Conservation (phyloP, 1,140 invertebrate genomes). For the Drosophila kurseongensis region DNA sequence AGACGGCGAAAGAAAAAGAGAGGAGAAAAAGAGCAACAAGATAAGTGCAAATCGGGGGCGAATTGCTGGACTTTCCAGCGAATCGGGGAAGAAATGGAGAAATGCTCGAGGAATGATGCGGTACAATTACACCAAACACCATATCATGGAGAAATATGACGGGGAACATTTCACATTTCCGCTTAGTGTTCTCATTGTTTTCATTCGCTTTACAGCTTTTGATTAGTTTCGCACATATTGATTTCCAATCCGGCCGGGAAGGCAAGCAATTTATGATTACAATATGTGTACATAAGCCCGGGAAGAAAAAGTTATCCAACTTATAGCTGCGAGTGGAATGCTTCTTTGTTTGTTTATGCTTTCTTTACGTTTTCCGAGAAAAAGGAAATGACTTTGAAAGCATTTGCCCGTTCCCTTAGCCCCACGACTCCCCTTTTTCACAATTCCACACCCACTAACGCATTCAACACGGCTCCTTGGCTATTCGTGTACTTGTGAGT, state of each 20-base stretch:
- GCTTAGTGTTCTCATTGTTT: constrained; percentile 36
- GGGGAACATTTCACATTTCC: constrained; percentile 22
- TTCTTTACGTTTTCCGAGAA: constrained; percentile 73
- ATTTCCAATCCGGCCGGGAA: constrained; percentile 25
- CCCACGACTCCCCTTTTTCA: constrained; percentile 27
- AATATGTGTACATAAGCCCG: constrained; percentile 10
- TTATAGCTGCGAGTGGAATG: constrained; percentile 32
- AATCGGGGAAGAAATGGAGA: constrained; percentile 15
- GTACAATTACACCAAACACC: constrained; percentile 13
- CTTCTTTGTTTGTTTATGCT: constrained; percentile 54
- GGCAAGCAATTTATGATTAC: constrained; percentile 25
- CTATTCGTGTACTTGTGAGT: constrained; percentile 24
- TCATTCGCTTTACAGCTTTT: constrained; percentile 44
- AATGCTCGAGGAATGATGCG: constrained; percentile 25
- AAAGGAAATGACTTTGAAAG: constrained; percentile 70
- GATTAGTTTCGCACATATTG: constrained; percentile 61
- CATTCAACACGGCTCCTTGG: constrained; percentile 16
- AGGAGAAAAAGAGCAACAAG: constrained; percentile 1
- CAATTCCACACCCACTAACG: constrained; percentile 14
- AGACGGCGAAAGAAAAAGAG: constrained; percentile 5
- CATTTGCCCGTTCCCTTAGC: constrained; percentile 48
- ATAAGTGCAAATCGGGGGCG: constrained; percentile 37
- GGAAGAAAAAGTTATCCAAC: constrained; percentile 34
- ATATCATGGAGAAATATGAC: neutral
- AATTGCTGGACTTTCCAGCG: constrained; percentile 45